Base-by-base conservation (phyloP, 1,140 invertebrate genomes). In the Caenorhabditis brenneri region DNA sequence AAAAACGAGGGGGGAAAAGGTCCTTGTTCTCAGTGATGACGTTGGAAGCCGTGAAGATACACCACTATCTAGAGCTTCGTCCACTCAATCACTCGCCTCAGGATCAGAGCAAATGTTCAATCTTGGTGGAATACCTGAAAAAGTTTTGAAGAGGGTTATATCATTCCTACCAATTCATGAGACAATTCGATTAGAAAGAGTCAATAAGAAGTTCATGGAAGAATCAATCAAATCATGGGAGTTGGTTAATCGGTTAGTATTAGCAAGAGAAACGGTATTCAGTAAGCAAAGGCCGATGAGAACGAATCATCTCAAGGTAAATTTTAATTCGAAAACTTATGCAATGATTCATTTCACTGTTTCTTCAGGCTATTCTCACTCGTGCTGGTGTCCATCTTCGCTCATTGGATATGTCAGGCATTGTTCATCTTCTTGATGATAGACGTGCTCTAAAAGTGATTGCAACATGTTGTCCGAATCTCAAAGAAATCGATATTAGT, bases 121-220 rank as follows among this genome's bases (percentile, higher is more conserved):
- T 60, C 12, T 81, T 6, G 69, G 46, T 31, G 24, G 86, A 24
- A 29, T 90, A 5, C 89, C 89, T 2, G 33, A 84, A 1, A 69
- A 74, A 29, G 90, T 81, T 48, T 27, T 90, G 0, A 80, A 88
- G 39, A 46, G 84, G 27, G 84, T 90, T n/a, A 83, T 90, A 24
- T 80, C 83, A 19, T 83, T 86, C 65, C 36, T 88, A 7, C 81
- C 83, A 6, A 81, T 87, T 7, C 49, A 89, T 16, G 89, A 90
- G 58, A 86, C 88, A 29, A 88, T 90, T n/a, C 80, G 88, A 16
- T 46, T 90, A 12, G 89, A 90, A 84, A 46, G 88, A 39, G 88
- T 89, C 19, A 89, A 86, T 83, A 90, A 90, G 78, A 55, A 53
- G 16, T 90, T 88, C 84, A 86, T 90, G 27, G 89, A 90, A 81